Percentiles rank a stretch among this genome's conserved stretches.
These are phyloP conservation scores for Microctenopoma stevenorrisi DNA, from an alignment of 2,797 vertebrate genomes.

Conservation along the genomic window DNA sequence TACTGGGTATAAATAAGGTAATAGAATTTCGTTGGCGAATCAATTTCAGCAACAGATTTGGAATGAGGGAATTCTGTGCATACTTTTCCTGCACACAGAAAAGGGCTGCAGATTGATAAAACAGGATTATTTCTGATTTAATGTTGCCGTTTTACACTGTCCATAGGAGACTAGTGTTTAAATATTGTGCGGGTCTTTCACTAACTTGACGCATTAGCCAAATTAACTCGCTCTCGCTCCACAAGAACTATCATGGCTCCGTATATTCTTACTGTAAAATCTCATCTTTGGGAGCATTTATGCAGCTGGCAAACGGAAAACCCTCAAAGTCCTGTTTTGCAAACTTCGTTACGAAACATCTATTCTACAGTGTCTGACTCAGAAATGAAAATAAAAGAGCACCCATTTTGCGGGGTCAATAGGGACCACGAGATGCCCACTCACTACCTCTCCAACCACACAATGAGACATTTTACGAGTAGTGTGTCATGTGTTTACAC, in stretches of 20 bases:
- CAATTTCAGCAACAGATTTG: constrained; percentile 52
- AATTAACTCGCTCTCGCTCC: constrained; percentile 55
- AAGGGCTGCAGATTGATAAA: constrained; percentile 48
- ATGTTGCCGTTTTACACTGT: constrained; percentile 38
- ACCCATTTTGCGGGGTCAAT: constrained; percentile 61
- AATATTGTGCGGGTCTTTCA: constrained; percentile 42
- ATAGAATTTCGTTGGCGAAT: constrained; percentile 61
- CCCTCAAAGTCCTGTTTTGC: constrained; percentile 63
- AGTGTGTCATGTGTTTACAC: constrained; percentile 76
- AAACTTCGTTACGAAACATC: constrained; percentile 73
- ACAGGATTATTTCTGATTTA: constrained; percentile 61
- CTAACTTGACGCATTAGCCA: constrained; percentile 51
- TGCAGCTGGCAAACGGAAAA: constrained; percentile 56
- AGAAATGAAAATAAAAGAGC: constrained; percentile 65
- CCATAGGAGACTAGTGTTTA: constrained; percentile 46
- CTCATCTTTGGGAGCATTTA: constrained; percentile 61
- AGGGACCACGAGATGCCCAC: constrained; percentile 70
- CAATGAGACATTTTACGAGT: constrained; percentile 78
- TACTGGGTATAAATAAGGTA: constrained; percentile 66
- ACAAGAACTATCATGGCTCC: constrained; percentile 40
- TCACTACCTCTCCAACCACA: constrained; percentile 66
- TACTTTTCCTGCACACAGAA: constrained; percentile 44
- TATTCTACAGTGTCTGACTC: constrained; percentile 64
- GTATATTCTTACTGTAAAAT: constrained; percentile 50
- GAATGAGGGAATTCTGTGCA: constrained; percentile 53